These are phyloP conservation scores for Escarpia spicata DNA, from an alignment of 2,888 invertebrate genomes.

Conservation along the genomic window DNA sequence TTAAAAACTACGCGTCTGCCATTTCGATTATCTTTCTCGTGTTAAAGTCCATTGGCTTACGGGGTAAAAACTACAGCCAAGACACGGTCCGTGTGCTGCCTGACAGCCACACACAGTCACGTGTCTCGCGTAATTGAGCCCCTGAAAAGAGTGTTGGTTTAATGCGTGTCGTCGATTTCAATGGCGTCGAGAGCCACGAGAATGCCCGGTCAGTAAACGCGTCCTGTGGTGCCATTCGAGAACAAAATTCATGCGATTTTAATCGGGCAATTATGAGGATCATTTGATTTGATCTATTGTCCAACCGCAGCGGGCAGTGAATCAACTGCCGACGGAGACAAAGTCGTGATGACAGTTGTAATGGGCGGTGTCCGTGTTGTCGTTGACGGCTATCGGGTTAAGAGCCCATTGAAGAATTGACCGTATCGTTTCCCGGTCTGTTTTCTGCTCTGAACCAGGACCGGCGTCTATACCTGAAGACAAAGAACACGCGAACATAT, in stretches of 20 bases:
- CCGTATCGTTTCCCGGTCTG: not conserved
- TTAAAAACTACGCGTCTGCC: not conserved
- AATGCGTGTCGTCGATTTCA: not conserved
- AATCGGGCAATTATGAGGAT: slow-evolving; percentile 2
- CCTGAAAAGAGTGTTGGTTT: not conserved
- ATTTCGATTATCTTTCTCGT: not conserved
- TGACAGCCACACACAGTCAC: not conserved
- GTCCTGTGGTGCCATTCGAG: not conserved
- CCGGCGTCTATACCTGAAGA: not conserved
- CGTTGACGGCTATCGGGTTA: not conserved
- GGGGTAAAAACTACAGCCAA: not conserved
- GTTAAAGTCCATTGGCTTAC: slow-evolving; percentile 4
- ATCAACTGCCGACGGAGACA: not conserved
- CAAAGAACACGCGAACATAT: not conserved
- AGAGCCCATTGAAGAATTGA: not conserved
- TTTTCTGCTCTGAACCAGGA: not conserved
- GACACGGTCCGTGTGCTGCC: not conserved
- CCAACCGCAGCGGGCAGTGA: not conserved
- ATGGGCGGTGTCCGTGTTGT: not conserved
- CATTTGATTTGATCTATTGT: not conserved
- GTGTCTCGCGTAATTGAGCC: not conserved
- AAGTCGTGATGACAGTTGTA: not conserved
- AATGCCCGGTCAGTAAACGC: not conserved
- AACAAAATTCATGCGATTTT: not conserved
- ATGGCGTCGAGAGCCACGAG: not conserved